Percentiles rank a stretch among this genome's conserved stretches.
These are phyloP conservation scores for Schizothorax lantsangensis DNA, from an alignment of 2,797 vertebrate species.

Conservation along the genomic window DNA sequence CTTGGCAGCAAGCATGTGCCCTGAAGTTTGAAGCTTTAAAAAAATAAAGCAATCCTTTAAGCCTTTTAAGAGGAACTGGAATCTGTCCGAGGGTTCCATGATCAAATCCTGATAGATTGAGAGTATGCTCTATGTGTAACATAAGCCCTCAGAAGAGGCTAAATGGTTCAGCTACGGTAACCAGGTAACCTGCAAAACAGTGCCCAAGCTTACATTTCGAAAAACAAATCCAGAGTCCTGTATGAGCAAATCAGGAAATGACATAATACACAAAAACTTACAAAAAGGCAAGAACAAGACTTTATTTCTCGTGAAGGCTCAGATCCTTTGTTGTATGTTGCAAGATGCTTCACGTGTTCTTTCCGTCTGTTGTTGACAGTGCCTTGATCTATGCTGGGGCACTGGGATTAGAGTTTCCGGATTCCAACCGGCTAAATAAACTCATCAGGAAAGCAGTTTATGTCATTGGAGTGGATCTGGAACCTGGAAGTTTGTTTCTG, in stretches of 20 bases:
- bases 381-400: background rate
- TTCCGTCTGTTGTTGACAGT: background rate
- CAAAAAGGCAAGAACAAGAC: conserved; percentile 5
- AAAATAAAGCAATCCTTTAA: conserved; percentile 37
- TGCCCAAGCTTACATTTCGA: conserved; percentile 62
- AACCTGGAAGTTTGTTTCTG: background rate
- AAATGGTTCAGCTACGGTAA: conserved; percentile 59
- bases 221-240: conserved; percentile 49
- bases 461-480: background rate
- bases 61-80: conserved; percentile 40
- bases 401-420: background rate
- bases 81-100: conserved; percentile 20
- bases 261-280: conserved; percentile 24
- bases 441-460: background rate
- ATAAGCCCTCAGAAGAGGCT: conserved; percentile 57
- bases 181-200: conserved; percentile 75
- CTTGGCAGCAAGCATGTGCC: conserved; percentile 35
- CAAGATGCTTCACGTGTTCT: background rate
- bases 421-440: background rate
- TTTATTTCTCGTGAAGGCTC: background rate
- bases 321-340: background rate
- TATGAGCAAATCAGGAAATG: conserved; percentile 43
- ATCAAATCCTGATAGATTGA: conserved; percentile 55
- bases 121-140: conserved; percentile 59
- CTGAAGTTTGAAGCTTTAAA: conserved; percentile 37